Percentiles rank a stretch among this genome's conserved stretches.
These are phyloP conservation scores for Lepidostoma basale DNA, from an alignment of 1,140 invertebrate species.

Conservation along the genomic window DNA sequence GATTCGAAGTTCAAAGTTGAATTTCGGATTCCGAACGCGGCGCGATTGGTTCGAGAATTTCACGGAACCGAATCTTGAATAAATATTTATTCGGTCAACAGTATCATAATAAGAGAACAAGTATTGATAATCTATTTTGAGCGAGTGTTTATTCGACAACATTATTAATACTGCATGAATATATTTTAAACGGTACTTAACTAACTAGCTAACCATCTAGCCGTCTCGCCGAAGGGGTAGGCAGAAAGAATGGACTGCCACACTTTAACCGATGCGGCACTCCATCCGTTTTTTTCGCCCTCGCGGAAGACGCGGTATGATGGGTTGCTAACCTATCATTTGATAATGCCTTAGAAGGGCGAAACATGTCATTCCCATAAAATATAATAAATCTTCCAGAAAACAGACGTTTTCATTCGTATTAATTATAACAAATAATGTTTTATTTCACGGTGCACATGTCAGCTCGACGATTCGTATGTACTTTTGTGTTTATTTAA, in stretches of 20 bases:
- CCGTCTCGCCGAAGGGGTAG: too few relatives aligned
- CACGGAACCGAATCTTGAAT: constrained; percentile 10
- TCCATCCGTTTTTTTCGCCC: background rate
- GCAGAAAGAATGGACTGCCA: too few relatives aligned
- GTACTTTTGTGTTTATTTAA: too few relatives aligned
- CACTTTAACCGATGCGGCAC: background rate
- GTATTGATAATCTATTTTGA: background rate
- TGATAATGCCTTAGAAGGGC: too few relatives aligned
- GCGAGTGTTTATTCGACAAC: background rate
- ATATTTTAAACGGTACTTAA: background rate
- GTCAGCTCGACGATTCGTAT: too few relatives aligned
- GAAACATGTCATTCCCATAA: too few relatives aligned
- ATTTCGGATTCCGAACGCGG: background rate
- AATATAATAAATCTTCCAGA: too few relatives aligned
- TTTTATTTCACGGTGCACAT: too few relatives aligned
- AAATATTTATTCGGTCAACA: constrained; percentile 12
- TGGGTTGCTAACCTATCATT: background rate
- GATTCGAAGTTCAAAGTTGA: too few relatives aligned
- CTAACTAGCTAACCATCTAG: background rate
- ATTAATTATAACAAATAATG: too few relatives aligned
- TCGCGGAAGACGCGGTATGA: background rate
- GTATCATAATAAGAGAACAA: constrained; percentile 1
- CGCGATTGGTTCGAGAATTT: background rate
- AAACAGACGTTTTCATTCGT: too few relatives aligned
- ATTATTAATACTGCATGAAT: background rate